These are phyloP conservation scores for Tachina fera DNA, from an alignment of 2,888 invertebrate genomes.

Conservation along the genomic window DNA sequence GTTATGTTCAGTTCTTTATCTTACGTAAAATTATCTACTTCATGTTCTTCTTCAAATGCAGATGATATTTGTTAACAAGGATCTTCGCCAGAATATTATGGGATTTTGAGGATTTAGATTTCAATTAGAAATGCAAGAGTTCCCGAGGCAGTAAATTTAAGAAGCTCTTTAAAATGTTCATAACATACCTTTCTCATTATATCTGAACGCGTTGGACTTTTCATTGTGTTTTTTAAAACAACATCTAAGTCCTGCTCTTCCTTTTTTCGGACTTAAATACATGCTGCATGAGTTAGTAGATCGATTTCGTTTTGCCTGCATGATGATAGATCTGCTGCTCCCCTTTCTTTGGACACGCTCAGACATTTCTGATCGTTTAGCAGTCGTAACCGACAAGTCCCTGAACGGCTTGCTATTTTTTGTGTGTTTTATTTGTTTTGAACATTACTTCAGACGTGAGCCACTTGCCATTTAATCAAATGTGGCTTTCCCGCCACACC, in stretches of 20 bases:
- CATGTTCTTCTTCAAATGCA: no score
- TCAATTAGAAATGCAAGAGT: no score
- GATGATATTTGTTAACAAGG: no score
- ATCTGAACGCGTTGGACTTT: not conserved
- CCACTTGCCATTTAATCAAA: slow-evolving; percentile 2
- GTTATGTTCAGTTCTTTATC: no score
- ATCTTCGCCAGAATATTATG: no score
- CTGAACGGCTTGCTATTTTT: not conserved
- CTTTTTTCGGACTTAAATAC: not conserved
- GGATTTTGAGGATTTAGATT: no score
- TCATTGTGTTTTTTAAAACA: slow-evolving; percentile 18
- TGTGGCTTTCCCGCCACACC: not conserved
- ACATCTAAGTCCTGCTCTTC: not conserved
- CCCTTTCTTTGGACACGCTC: not conserved
- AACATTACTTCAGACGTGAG: slow-evolving; percentile 4
- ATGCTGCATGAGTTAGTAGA: slow-evolving; percentile 2
- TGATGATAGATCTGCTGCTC: not conserved
- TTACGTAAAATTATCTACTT: no score
- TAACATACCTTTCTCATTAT: not conserved
- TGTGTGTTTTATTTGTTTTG: not conserved
- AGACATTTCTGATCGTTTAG: not conserved
- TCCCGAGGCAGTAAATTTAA: no score
- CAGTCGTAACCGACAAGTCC: no score
- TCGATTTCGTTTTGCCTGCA: not conserved
- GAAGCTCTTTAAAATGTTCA: no score